These are phyloP conservation scores for Hymenopus coronatus DNA, from an alignment of 2,888 invertebrate genomes.

Conservation along the genomic window DNA sequence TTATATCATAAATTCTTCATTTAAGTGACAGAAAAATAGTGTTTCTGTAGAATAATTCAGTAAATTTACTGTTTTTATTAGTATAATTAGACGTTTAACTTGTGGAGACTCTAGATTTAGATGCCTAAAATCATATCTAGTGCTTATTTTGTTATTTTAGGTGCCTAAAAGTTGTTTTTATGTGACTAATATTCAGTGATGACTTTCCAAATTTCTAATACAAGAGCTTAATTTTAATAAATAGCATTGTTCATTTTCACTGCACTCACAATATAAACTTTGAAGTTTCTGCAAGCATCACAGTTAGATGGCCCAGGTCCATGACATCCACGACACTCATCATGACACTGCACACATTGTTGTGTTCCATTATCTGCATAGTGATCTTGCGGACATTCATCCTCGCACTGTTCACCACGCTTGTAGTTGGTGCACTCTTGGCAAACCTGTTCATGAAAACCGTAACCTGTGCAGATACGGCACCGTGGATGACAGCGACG, in stretches of 20 bases:
- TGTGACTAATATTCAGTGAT: neutral
- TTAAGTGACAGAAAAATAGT: no score
- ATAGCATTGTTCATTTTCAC: neutral
- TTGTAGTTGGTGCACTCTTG: slow-evolving; percentile 83
- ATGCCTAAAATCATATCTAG: no score
- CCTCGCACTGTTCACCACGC: slow-evolving; percentile 85
- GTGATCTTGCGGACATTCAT: slow-evolving; percentile 80
- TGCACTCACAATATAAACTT: slow-evolving; percentile 57
- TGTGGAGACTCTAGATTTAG: no score
- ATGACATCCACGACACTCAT: slow-evolving; percentile 80
- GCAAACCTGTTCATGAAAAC: slow-evolving; percentile 83
- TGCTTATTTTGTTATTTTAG: no score
- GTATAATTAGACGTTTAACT: no score
- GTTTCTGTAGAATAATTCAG: no score
- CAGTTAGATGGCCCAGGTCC: slow-evolving; percentile 78
- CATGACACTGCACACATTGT: slow-evolving; percentile 61
- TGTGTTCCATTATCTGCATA: slow-evolving; percentile 70
- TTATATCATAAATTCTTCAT: no score
- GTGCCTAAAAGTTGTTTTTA: no score
- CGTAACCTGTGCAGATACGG: slow-evolving; percentile 82
- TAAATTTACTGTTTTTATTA: no score
- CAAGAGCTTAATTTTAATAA: neutral
- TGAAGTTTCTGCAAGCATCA: slow-evolving; percentile 71
- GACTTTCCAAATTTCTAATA: neutral
- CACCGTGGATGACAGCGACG: slow-evolving; percentile 88